Percentiles rank a stretch among this genome's conserved stretches.
Evolutionary conservation across 2,797 vertebrate genomes (phyloP).

Genomic region (Tokudaia tokunoshimensis): DNA sequence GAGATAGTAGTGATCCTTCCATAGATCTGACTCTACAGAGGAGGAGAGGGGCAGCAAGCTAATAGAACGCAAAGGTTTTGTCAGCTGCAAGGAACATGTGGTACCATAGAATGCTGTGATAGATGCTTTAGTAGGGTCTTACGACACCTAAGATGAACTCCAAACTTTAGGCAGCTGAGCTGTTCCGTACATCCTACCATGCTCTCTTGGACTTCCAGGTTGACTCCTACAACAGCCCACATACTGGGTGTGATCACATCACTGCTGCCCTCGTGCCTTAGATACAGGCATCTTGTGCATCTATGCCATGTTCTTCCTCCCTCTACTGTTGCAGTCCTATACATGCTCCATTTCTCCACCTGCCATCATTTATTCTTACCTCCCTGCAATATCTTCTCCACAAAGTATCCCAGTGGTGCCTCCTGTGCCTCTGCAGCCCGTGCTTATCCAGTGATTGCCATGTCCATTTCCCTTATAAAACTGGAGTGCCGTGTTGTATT

Average conservation of each 20-base stretch:
- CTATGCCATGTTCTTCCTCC: not conserved
- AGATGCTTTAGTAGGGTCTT: not conserved
- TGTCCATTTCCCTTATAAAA: not conserved
- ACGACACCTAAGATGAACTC: not conserved
- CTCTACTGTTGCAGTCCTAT: not conserved
- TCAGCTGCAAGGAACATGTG: not conserved
- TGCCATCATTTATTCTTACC: not conserved
- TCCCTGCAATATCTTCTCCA: not conserved
- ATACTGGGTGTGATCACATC: too few relatives aligned
- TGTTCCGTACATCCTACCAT: fast-evolving
- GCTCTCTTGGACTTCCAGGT: not conserved
- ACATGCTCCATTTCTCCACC: not conserved
- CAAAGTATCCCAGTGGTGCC: too few relatives aligned
- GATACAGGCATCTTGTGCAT: not conserved
- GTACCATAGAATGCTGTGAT: fast-evolving
- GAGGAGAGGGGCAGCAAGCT: not conserved
- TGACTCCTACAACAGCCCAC: not conserved
- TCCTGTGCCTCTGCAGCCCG: not conserved
- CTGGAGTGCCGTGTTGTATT: not conserved
- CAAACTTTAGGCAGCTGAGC: not conserved
- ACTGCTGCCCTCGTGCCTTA: not conserved
- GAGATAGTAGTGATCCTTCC: fast-evolving
- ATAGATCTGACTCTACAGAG: not conserved
- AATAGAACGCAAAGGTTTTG: not conserved
- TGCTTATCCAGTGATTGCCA: not conserved